Conservation (phyloP, 1,140 invertebrate species). For the Camponotus vicinus region DNA sequence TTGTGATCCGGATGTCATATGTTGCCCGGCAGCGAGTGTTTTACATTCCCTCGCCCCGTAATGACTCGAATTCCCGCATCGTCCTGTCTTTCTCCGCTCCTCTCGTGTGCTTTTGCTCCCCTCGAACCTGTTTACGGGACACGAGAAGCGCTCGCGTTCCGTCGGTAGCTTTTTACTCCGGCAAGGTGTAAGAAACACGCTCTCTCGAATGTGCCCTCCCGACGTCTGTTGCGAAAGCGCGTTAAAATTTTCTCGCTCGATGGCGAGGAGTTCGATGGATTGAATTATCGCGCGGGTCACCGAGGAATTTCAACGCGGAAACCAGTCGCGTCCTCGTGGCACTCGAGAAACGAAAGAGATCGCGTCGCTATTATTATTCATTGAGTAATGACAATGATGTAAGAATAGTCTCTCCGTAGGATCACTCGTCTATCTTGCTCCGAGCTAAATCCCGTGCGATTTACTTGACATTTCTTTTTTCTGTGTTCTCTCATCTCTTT, state of each 20-base stretch:
- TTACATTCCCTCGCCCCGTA: conserved; percentile 59
- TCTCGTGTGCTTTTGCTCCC: conserved; percentile 5
- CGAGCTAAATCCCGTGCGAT: neutral
- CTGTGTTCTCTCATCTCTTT: neutral
- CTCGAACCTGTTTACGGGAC: conserved; percentile 52
- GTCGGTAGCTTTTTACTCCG: conserved; percentile 13
- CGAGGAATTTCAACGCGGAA: conserved; percentile 47
- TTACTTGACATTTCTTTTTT: conserved; percentile 49
- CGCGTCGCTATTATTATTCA: conserved; percentile 40
- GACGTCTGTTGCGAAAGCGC: conserved; percentile 14
- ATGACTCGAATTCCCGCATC: conserved; percentile 47
- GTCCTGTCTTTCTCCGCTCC: conserved; percentile 32
- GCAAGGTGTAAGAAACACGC: neutral
- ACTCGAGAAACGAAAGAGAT: conserved; percentile 33
- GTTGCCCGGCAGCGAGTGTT: conserved; percentile 69
- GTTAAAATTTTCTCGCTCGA: neutral
- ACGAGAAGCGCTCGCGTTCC: conserved; percentile 23
- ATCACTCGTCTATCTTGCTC: conserved; percentile 12
- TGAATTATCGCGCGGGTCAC: conserved; percentile 17
- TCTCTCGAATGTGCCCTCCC: conserved; percentile 6
- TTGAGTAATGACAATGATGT: conserved; percentile 43
- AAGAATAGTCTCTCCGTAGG: conserved; percentile 43
- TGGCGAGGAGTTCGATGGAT: neutral
- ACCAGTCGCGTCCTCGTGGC: conserved; percentile 48
- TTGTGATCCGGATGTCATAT: conserved; percentile 74